Evolutionary conservation across 2,888 invertebrate species (phyloP).

Genomic region (Synergus japonicus): DNA sequence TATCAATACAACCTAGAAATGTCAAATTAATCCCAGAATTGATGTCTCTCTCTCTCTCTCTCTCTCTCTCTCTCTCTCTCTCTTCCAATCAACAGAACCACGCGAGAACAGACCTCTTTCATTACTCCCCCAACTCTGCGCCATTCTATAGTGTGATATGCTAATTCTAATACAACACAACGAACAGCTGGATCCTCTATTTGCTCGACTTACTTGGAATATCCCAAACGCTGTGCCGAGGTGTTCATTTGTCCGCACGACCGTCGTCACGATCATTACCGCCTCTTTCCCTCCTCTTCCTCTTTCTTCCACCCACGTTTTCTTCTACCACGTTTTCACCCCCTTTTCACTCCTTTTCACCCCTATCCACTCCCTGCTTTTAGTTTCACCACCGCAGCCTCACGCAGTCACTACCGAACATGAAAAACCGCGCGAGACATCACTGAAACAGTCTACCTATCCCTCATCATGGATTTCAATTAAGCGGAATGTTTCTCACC

Average conservation of each 20-base stretch:
- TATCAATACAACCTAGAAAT: background rate
- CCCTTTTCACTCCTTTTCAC: slow-evolving; percentile 40
- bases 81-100: slow-evolving; percentile 32
- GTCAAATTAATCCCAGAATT: slow-evolving; percentile 1
- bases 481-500: background rate
- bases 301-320: slow-evolving; percentile 26
- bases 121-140: slow-evolving; percentile 16
- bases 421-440: slow-evolving; percentile 51
- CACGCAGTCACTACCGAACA: slow-evolving; percentile 51
- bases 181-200: slow-evolving; percentile 34
- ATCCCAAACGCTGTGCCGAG: slow-evolving; percentile 74
- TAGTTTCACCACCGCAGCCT: slow-evolving; percentile 53
- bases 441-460: slow-evolving; percentile 19
- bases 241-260: slow-evolving; percentile 72
- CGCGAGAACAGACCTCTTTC: slow-evolving; percentile 19
- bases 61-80: slow-evolving; percentile 10
- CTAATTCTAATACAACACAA: slow-evolving; percentile 36
- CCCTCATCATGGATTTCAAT: slow-evolving; percentile 22
- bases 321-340: slow-evolving; percentile 28
- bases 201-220: slow-evolving; percentile 72
- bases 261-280: slow-evolving; percentile 67
- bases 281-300: slow-evolving; percentile 40
- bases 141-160: slow-evolving; percentile 27
- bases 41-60: slow-evolving; percentile 8
- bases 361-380: slow-evolving; percentile 49